Evolutionary conservation across 2,888 invertebrate genomes (phyloP).

Genomic region (Caenorhabditis uteleia): DNA sequence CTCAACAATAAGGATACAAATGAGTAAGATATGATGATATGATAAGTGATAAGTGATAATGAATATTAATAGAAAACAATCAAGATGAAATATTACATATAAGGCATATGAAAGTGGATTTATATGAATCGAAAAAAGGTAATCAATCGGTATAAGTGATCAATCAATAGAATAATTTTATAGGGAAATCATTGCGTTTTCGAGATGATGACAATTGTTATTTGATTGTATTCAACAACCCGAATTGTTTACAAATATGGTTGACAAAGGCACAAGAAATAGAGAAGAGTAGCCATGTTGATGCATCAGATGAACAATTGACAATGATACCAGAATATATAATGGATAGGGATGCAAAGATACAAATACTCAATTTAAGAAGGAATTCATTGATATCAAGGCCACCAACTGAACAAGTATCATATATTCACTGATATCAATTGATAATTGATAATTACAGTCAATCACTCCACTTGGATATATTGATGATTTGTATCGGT

Average conservation of each 20-base stretch:
- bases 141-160: neutral
- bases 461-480: constrained; percentile 68
- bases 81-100: constrained; percentile 29
- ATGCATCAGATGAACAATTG: constrained; percentile 72
- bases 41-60: neutral
- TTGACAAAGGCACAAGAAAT: constrained; percentile 30
- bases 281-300: constrained; percentile 46
- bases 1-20: constrained; percentile 46
- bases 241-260: constrained; percentile 23
- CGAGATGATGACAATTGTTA: constrained; percentile 6
- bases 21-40: constrained; percentile 31
- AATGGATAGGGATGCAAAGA: constrained; percentile 64
- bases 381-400: constrained; percentile 70
- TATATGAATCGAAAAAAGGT: constrained; percentile 28
- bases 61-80: constrained; percentile 18
- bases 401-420: constrained; percentile 17
- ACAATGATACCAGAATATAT: constrained; percentile 72
- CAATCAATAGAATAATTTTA: neutral
- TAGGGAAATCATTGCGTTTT: constrained; percentile 9
- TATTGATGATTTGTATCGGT: constrained; percentile 72
- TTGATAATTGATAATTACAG: neutral
- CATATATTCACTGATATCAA: no score
- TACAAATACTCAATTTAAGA: constrained; percentile 71
- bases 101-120: constrained; percentile 22
- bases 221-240: constrained; percentile 21